phyloP scores from a whole-genome alignment of 2,888 invertebrate genomes.

The Neoaliturus tenellus region DNA sequence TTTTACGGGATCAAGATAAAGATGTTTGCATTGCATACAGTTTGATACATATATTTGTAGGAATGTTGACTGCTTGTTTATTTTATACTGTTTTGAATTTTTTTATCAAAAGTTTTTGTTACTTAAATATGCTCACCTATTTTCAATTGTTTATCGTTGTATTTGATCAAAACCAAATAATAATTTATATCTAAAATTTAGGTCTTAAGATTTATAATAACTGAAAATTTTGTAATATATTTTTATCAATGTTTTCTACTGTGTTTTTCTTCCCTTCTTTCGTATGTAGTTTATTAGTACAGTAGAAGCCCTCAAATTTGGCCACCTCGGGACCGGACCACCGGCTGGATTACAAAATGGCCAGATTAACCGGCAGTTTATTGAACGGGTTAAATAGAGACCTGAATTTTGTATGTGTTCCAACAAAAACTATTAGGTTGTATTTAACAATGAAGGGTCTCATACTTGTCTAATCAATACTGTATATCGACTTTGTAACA shows the following conservation, averaged over 20 bases:
- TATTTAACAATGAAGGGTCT: too few relatives aligned
- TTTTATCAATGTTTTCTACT: conserved; percentile 37
- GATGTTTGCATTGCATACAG: not conserved
- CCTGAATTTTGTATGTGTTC: too few relatives aligned
- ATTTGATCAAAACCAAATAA: not conserved
- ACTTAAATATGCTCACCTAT: not conserved
- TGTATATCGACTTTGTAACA: too few relatives aligned
- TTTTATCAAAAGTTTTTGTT: not conserved
- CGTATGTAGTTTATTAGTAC: too few relatives aligned
- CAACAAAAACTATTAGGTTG: too few relatives aligned
- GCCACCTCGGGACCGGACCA: too few relatives aligned
- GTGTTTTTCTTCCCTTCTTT: not conserved
- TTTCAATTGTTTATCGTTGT: conserved; percentile 7
- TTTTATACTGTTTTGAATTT: not conserved
- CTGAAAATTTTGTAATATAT: conserved; percentile 51
- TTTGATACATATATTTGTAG: not conserved
- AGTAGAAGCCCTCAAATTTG: too few relatives aligned
- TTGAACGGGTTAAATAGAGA: too few relatives aligned
- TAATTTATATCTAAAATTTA: conserved; percentile 18
- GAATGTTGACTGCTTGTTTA: not conserved
- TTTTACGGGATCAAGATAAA: conserved; percentile 2
- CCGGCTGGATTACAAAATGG: too few relatives aligned
- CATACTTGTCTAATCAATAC: too few relatives aligned
- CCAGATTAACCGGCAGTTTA: too few relatives aligned
- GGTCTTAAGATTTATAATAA: conserved; percentile 39